Evolutionary conservation across 2,113 vertebrate genomes (phyloP), one percentile per base, ranked within the genome.

Genomic region (Tylochromis polylepis): DNA sequence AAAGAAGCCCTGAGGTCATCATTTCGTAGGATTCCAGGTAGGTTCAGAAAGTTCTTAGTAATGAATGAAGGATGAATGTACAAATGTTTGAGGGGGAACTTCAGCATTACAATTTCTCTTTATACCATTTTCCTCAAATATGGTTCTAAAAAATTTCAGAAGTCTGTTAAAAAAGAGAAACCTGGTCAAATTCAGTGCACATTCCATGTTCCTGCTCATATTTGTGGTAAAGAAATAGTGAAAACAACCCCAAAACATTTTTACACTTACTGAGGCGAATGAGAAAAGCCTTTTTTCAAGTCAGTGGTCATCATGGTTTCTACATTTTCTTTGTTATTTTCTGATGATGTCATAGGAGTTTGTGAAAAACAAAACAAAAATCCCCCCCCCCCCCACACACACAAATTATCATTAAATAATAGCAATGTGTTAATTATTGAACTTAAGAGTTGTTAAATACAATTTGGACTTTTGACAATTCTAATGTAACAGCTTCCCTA

Each of bases 21-120:
- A 11, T 10, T 85, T 18, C 93, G 86, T 5, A 88, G 91, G 88
- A 87, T 51, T 36, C 8, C 91, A 95, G 96, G 95, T 96, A 86
- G 9, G 88, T n/a, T 29, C 20, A 22, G 2, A 16, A 60, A 70
- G 18, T 11, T 38, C 31, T 22, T n/a, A 11, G 8, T 55, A 53
- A 29, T 57, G 53, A 67, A 20, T 70, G 31, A 82, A 82, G 12
- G 31, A 15, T 67, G n/a, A 53, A 65, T 62, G 27, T 34, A 53
- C 5, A 49, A 77, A 77, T 77, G 11, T 77, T 29, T 77, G 43
- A n/a, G 27, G 11, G 27, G 20, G 46, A 51, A 12, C 27, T 34
- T 12, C 18, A 34, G 27, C 31, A 51, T 77, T 53, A 51, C 46
- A 77, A 5, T 34, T 77, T 77, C 4, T 77, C 9, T 72, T 72